Evolutionary conservation across 2,888 invertebrate genomes (phyloP), one percentile per base, ranked within the genome.

Genomic region (Cynaeus angustus): DNA sequence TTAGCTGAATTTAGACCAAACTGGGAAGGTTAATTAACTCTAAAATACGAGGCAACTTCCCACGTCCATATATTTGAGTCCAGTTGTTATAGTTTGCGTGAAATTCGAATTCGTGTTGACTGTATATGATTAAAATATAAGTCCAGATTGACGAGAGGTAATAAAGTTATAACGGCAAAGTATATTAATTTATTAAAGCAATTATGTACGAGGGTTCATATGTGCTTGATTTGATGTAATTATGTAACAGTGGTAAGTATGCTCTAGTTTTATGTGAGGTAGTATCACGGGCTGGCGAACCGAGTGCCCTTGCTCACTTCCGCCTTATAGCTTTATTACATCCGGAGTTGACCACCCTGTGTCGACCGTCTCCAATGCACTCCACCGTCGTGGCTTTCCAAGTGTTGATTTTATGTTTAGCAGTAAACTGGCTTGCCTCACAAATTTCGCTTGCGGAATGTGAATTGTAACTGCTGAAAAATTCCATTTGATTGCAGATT

Each of bases 251-350:
- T 52, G 43, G 50, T 48, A 30, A 38, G 62, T 46, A 43, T 66
- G 43, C 48, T 59, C 66, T 50, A 58, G 58, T 59, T 58, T 56
- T 66, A 64, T 58, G 28, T 28, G 45, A 43, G 59, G 59, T 33
- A 53, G 52, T 59, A 59, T 59, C 59, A 59, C 59, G 45, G 59
- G 59, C 46, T 21, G 16, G 55, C 56, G 41, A 48, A 58, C 50
- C 16, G 43, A 66, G 59, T 59, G 64, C 43, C 59, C 52, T 56
- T 68, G 56, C 58, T 66, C 72, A 72, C 73, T 72, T 73, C 71
- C 71, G 69, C 48, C 68, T 72, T 70, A 72, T 70, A 66, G 70
- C 67, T 73, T 73, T 73, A 73, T 73, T 73, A 66, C 73, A 66
- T 73, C 73, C 71, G 73, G 69, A 56, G 53, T 66, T 73, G 72